Evolutionary conservation across 2,888 invertebrate genomes (phyloP), one percentile per base, ranked within the genome.

Genomic region (Nemoura dubitans): DNA sequence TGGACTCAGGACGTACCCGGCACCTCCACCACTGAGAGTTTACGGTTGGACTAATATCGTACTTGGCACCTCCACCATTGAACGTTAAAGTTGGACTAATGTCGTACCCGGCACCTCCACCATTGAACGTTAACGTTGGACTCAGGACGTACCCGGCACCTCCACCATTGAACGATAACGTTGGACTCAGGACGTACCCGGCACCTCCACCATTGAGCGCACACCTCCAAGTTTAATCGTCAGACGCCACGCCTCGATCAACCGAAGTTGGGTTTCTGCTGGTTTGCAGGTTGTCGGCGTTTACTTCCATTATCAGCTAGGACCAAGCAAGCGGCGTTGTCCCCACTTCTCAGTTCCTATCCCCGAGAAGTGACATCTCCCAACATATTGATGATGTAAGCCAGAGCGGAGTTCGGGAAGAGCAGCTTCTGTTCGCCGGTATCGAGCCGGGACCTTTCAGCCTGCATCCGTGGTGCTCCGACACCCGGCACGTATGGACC

Each of bases 361-460:
- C n/a, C n/a, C 59, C 59, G 59, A 59, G 59, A 59, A 59, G 59
- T 59, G 59, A 59, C 59, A 59, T 59, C 59, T 59, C 14, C 59
- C 59, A 59, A 59, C 59, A 59, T 59, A 59, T 59, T 59, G 59
- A 59, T 59, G 59, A 59, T 59, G 59, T 59, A 59, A 59, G 59
- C 59, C 14, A 59, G 59, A 14, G 59, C 21, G 59, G 14, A 59
- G 59, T 59, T 59, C 59, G 59, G 59, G 21, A 59, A 59, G 59
- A 10, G 59, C 59, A n/a, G n/a, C 59, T 59, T 59, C 16, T 59
- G 59, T 59, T 21, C 59, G 59, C 59, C 59, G 59, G 16, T 59
- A 59, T 59, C 59, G 59, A 59, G 21, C 59, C 59, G 21, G 59
- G 59, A 59, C 14, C 59, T 59, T 21, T 59, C 59, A 59, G 59